Base-by-base conservation (phyloP, 2,113 vertebrate species). In the Nipponia nippon region DNA sequence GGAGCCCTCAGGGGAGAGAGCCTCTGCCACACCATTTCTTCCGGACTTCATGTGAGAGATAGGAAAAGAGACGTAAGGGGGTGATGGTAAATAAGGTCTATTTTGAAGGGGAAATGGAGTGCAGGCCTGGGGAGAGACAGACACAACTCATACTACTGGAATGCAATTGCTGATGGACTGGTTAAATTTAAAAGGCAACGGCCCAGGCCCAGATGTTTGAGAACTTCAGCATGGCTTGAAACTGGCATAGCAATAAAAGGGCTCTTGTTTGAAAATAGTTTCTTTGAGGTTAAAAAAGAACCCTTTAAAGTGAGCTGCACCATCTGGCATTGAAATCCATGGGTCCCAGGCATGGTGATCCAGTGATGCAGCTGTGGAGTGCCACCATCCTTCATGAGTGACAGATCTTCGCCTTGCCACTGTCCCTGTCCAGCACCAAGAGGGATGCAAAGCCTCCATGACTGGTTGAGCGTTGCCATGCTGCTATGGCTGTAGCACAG, bases 111-210 rank as follows among this genome's bases (percentile, higher is more conserved):
- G 71, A 85, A 85, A 89, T 95, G 52, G 84, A 95, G 81, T 56
- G 80, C 93, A 95, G 84, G 81, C 88, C 58, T 67, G 36, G 52
- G 42, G 42, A 89, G 77, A 95, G 85, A 42, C 84, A 96, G 93
- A 83, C 84, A 76, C 84, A 91, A 8, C 91, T 95, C 93, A 93
- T 82, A 67, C 79, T 55, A 3, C 76, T 83, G 93, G 88, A 93
- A 96, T 93, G 93, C 88, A 83, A 34, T n/a, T 83, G 88, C 66
- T 93, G 93, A 93, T 95, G 88, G 71, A 86, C 76, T 3, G 5
- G 65, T 89, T 89, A 75, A 19, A 76, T 89, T 82, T 85, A 93
- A 91, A 89, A 86, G 84, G 44, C 87, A 73, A 63, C 3, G 23
- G 44, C 46, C 63, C 32, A 34, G 56, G 30, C 93, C 87, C 88